Evolutionary conservation across 2,888 invertebrate genomes (phyloP).

Genomic region (Tanytarsus gracilentus): DNA sequence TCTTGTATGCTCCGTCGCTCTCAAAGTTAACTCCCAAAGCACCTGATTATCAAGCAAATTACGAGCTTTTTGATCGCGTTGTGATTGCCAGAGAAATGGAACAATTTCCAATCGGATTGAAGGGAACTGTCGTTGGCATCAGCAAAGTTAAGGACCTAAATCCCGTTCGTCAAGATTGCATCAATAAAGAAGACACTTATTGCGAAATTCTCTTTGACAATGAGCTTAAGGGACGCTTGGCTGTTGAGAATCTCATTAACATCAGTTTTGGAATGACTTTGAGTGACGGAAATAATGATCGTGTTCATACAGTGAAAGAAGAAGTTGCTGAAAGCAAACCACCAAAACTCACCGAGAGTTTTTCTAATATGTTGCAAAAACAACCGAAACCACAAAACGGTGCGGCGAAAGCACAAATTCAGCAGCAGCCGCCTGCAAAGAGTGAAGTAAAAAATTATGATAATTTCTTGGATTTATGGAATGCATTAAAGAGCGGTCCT

Average conservation of each 20-base stretch:
- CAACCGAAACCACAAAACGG: background rate
- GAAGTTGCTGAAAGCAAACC: background rate
- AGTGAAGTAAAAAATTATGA: background rate
- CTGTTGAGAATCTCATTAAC: constrained; percentile 39
- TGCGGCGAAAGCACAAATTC: no score
- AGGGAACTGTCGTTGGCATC: constrained; percentile 77
- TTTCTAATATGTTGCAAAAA: background rate
- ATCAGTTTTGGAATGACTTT: background rate
- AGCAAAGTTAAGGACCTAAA: constrained; percentile 40
- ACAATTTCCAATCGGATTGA: constrained; percentile 63
- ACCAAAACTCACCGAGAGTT: background rate
- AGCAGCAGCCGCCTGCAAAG: no score
- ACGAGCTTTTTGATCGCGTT: constrained; percentile 72
- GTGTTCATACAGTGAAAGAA: background rate
- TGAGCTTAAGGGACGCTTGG: constrained; percentile 23
- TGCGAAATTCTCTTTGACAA: constrained; percentile 75
- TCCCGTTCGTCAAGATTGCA: constrained; percentile 45
- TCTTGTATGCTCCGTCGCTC: constrained; percentile 51
- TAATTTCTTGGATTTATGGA: background rate
- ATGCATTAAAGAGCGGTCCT: background rate
- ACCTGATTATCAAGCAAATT: constrained; percentile 60
- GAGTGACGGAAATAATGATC: background rate
- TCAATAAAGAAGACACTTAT: constrained; percentile 50
- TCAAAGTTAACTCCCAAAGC: constrained; percentile 46
- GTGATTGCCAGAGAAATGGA: constrained; percentile 60